These are phyloP conservation scores for Penelope pileata DNA, from an alignment of 2,113 vertebrate species.

Conservation along the genomic window DNA sequence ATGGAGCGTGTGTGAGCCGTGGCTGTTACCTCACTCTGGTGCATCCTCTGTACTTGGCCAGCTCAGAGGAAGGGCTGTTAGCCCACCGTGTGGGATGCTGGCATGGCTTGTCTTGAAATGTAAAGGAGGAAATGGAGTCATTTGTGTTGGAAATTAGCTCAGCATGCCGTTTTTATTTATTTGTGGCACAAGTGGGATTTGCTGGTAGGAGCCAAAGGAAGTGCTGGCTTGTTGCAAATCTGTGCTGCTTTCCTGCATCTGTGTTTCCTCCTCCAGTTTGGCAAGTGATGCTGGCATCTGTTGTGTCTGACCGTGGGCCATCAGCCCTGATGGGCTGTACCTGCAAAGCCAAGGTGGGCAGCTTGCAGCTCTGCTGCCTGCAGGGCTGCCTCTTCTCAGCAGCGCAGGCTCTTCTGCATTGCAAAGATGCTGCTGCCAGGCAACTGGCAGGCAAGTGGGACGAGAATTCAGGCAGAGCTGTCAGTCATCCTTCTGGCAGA, in stretches of 20 bases:
- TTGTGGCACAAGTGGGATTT: conserved; percentile 28
- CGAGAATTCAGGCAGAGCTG: conserved; percentile 21
- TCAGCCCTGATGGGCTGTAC: neutral
- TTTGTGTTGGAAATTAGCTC: conserved; percentile 20
- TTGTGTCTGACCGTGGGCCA: neutral
- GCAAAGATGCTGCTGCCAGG: conserved; percentile 57
- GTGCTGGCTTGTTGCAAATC: neutral
- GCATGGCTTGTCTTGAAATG: neutral
- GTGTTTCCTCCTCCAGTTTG: neutral
- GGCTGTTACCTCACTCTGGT: neutral
- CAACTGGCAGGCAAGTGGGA: conserved; percentile 44
- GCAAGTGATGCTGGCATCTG: neutral
- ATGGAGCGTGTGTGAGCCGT: rapidly evolving
- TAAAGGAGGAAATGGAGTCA: conserved; percentile 4
- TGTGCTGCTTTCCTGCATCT: rapidly evolving
- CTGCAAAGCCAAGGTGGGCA: conserved; percentile 9
- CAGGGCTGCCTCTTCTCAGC: neutral
- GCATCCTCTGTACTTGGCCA: neutral
- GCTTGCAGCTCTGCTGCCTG: neutral
- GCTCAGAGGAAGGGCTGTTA: neutral
- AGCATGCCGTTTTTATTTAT: neutral
- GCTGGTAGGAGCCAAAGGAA: neutral
- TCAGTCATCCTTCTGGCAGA: neutral
- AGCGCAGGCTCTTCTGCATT: conserved; percentile 14
- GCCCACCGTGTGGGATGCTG: neutral